Evolutionary conservation across 2,797 vertebrate genomes (phyloP).

Genomic region (Trachurus trachurus): DNA sequence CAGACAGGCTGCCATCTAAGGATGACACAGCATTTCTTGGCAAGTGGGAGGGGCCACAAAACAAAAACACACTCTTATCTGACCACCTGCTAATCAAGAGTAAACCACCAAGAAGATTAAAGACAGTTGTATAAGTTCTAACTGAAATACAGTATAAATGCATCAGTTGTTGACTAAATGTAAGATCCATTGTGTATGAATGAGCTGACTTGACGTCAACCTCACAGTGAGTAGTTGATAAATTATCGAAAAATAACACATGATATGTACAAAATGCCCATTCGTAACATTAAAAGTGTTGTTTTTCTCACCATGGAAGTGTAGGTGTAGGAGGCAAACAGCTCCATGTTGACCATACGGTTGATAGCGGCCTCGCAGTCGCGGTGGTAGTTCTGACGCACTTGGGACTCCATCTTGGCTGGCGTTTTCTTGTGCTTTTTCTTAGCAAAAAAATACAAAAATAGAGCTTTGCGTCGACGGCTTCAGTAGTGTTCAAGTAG

Average conservation of each 20-base stretch:
- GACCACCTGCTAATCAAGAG: neutral
- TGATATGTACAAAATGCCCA: no score
- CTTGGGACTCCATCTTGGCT: slow-evolving; percentile 88
- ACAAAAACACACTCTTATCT: neutral
- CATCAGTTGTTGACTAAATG: no score
- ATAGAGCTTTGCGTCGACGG: slow-evolving; percentile 50
- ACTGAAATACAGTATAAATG: no score
- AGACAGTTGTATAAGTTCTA: neutral
- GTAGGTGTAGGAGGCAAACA: slow-evolving; percentile 88
- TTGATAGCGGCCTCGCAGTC: slow-evolving; percentile 90
- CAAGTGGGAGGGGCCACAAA: neutral
- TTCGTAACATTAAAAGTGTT: neutral
- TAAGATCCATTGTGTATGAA: no score
- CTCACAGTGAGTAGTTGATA: neutral
- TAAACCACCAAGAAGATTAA: neutral
- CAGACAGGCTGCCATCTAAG: neutral
- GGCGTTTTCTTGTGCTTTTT: slow-evolving; percentile 55
- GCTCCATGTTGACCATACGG: slow-evolving; percentile 89
- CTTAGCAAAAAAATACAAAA: slow-evolving; percentile 75
- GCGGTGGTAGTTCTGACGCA: slow-evolving; percentile 90
- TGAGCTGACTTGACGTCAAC: neutral
- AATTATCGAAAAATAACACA: neutral
- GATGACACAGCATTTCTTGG: slow-evolving; percentile 43
- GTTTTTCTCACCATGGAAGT: slow-evolving; percentile 86
- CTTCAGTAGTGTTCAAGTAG: slow-evolving; percentile 44